A percentile compares a stretch with the other conserved stretches of the same genome.
Evolutionary conservation across 2,888 invertebrate species (phyloP).

Genomic region (Agrotis puta): DNA sequence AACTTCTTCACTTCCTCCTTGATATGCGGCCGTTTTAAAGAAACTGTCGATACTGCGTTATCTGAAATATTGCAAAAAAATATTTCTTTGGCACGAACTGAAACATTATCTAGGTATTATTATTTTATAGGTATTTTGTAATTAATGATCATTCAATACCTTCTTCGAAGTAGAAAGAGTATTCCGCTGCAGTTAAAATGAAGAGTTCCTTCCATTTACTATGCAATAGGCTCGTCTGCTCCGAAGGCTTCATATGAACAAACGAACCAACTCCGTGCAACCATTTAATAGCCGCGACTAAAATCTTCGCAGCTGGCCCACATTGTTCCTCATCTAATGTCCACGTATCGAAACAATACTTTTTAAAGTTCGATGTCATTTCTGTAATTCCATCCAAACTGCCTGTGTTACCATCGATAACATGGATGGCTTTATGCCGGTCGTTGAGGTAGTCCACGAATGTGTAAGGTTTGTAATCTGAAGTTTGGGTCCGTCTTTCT

Average conservation of each 20-base stretch:
- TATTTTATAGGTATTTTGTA: neutral
- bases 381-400: constrained; percentile 55
- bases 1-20: constrained; percentile 88
- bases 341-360: constrained; percentile 72
- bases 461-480: constrained; percentile 54
- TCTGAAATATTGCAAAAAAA: constrained; percentile 81
- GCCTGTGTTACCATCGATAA: constrained; percentile 64
- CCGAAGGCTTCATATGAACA: constrained; percentile 91
- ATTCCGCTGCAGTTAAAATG: constrained; percentile 95
- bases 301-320: constrained; percentile 94
- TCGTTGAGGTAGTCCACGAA: constrained; percentile 64
- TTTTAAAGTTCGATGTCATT: constrained; percentile 60
- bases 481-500: constrained; percentile 55
- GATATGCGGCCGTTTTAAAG: constrained; percentile 89
- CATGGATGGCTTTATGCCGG: constrained; percentile 63
- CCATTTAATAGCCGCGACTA: constrained; percentile 95
- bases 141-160: constrained; percentile 81
- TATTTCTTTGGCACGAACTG: neutral
- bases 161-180: constrained; percentile 94
- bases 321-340: constrained; percentile 87
- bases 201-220: constrained; percentile 96
- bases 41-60: constrained; percentile 73
- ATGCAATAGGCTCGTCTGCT: constrained; percentile 94
- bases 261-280: constrained; percentile 94
- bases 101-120: neutral